These are phyloP conservation scores for Rhizomys pruinosus DNA, from an alignment of 2,113 vertebrate species.

Conservation along the genomic window DNA sequence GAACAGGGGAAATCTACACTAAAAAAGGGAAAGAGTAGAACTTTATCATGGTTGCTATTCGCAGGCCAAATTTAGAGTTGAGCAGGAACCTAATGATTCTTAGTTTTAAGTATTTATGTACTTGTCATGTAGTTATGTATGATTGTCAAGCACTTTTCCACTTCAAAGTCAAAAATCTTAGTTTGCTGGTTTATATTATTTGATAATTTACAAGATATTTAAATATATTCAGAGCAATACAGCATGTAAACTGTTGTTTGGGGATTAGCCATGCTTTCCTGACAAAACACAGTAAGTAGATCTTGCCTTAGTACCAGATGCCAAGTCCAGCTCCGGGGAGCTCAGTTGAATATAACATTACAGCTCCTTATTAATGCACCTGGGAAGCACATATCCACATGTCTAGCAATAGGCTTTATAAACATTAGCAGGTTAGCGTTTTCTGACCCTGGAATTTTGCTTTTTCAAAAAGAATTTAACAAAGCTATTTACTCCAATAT, in stretches of 20 bases:
- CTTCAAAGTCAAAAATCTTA: not conserved
- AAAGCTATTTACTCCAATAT: not conserved
- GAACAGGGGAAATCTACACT: not conserved
- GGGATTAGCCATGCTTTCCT: not conserved
- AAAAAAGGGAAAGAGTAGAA: not conserved
- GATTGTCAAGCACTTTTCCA: not conserved
- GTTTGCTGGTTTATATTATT: constrained; percentile 13
- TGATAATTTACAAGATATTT: not conserved
- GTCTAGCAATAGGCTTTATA: not conserved
- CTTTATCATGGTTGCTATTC: not conserved
- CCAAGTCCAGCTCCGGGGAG: not conserved
- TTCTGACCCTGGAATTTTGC: not conserved
- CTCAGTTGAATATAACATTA: not conserved
- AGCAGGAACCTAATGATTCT: not conserved
- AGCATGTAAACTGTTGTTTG: not conserved
- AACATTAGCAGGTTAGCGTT: not conserved
- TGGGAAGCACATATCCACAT: not conserved
- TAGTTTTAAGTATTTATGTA: not conserved
- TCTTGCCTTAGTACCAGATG: not conserved
- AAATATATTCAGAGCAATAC: not conserved
- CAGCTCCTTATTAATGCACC: no score
- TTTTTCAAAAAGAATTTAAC: constrained; percentile 44
- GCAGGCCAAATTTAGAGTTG: not conserved
- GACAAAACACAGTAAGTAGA: not conserved
- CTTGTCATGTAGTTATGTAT: not conserved